These are phyloP conservation scores for Trididemnum miniatum DNA, from an alignment of 23 tunicate genomes.

Conservation along the genomic window DNA sequence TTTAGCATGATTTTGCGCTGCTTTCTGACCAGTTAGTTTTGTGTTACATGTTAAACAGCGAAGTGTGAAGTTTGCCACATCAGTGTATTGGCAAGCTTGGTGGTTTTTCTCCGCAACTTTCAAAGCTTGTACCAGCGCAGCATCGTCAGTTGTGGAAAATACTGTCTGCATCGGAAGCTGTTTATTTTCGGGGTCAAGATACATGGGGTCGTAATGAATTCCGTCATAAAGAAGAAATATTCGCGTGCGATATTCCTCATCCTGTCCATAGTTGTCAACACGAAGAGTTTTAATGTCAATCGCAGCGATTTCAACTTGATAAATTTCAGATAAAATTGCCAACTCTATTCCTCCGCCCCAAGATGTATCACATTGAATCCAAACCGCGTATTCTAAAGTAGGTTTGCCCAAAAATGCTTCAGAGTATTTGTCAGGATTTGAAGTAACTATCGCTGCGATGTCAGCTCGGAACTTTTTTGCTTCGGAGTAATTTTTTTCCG, in stretches of 20 bases:
- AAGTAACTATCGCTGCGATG: conserved; percentile 58
- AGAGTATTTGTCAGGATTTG: conserved; percentile 78
- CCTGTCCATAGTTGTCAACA: conserved; percentile 81
- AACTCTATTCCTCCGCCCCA: conserved; percentile 98
- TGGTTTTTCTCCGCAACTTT: conserved; percentile 59
- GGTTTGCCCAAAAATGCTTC: conserved; percentile 81
- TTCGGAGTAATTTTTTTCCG: conserved; percentile 30
- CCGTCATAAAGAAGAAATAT: conserved; percentile 88
- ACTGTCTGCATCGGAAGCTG: conserved; percentile 66
- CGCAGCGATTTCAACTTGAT: conserved; percentile 85
- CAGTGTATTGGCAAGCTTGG: conserved; percentile 70
- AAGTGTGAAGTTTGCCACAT: conserved; percentile 64
- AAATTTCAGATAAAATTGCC: conserved; percentile 66
- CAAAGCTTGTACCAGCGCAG: conserved; percentile 50
- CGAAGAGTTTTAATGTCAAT: conserved; percentile 84
- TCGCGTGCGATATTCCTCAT: conserved; percentile 42
- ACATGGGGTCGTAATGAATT: conserved; percentile 89
- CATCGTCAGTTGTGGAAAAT: conserved; percentile 59
- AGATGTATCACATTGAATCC: conserved; percentile 93
- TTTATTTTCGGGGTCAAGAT: conserved; percentile 43
- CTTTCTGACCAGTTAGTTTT: conserved; percentile 61
- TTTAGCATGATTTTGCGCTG: conserved; percentile 74
- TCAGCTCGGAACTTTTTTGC: conserved; percentile 67
- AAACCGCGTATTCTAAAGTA: conserved; percentile 70
- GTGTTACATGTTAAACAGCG: conserved; percentile 78